Base-by-base conservation (phyloP, 1,140 invertebrate species). In the Ceratitis capitata region DNA sequence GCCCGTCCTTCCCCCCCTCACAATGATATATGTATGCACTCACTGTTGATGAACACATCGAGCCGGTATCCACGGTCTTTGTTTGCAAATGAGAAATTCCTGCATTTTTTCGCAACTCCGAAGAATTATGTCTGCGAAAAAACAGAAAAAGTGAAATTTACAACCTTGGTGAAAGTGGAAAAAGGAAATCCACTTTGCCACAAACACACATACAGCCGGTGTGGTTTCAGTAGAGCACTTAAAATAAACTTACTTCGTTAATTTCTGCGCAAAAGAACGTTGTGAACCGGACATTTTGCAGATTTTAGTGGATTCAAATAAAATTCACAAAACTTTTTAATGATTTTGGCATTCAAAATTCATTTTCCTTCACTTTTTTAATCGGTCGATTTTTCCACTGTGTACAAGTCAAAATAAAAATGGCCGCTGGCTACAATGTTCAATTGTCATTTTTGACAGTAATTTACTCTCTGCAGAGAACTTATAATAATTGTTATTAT, bases 201-300 rank as follows among this genome's bases (percentile, higher is more conserved):
- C 1, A 64, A 53, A 49, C 64, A n/a, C 69, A n/a, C 39, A 78
- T 45, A 2, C 7, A 56, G 16, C 42, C 3, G 23, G 23, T 74
- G 9, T 35, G 16, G 29, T 69, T 64, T 9, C 29, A 26, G 6
- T 69, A 4, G 5, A n/a, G n/a, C n/a, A n/a, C 7, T 14, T 3
- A 10, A 9, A 4, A 51, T 10, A 42, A 61, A 87, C 92, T 93
- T 93, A 95, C 95, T 96, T 96, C 87, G 94, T 96, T 87, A 97
- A 92, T 92, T 96, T 96, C 88, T 97, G 96, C 88, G 95, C 95
- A 93, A 97, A 97, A 87, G 95, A 95, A 89, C 96, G 93, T 91
- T 96, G 95, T 47, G 94, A 93, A 26, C 93, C 93, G 87, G 94
- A 92, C 94, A 95, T 86, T 83, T 29, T 86, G 26, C 39, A 78